phyloP scores from a whole-genome alignment of 2,113 vertebrate genomes.

The Ginglymostoma cirratum region DNA sequence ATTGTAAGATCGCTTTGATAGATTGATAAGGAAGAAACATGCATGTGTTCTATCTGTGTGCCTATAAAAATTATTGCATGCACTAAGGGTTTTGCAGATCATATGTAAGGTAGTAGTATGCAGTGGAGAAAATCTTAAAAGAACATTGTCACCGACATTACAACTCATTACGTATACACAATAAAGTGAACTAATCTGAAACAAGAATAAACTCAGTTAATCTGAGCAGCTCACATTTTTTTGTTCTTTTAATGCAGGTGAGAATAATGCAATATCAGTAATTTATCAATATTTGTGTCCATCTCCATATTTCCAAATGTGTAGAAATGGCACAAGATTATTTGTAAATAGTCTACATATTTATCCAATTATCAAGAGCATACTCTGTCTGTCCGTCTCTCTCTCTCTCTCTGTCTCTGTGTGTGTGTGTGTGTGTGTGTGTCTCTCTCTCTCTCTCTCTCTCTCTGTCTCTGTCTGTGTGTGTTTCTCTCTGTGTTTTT shows the following conservation, averaged over 20 bases:
- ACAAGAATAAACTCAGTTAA: background rate
- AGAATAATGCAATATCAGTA: too few relatives aligned
- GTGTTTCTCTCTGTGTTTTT: too few relatives aligned
- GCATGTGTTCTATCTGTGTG: background rate
- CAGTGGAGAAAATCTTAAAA: background rate
- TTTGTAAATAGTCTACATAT: too few relatives aligned
- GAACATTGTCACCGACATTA: background rate
- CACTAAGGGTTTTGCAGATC: background rate
- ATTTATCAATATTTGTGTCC: too few relatives aligned
- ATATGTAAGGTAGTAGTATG: background rate
- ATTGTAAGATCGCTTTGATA: background rate
- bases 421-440: too few relatives aligned
- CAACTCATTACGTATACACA: background rate
- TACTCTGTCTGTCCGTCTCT: too few relatives aligned
- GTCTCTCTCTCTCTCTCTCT: background rate
- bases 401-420: too few relatives aligned
- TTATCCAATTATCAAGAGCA: too few relatives aligned
- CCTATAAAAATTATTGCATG: background rate
- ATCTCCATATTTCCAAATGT: too few relatives aligned
- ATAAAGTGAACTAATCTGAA: background rate
- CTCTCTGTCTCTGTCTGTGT: too few relatives aligned
- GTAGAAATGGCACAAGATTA: too few relatives aligned
- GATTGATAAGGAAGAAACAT: background rate
- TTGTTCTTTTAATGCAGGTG: too few relatives aligned
- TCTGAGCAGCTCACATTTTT: background rate